Base-by-base conservation (phyloP, 2,888 invertebrate genomes). In the Opisthograptis luteolata region DNA sequence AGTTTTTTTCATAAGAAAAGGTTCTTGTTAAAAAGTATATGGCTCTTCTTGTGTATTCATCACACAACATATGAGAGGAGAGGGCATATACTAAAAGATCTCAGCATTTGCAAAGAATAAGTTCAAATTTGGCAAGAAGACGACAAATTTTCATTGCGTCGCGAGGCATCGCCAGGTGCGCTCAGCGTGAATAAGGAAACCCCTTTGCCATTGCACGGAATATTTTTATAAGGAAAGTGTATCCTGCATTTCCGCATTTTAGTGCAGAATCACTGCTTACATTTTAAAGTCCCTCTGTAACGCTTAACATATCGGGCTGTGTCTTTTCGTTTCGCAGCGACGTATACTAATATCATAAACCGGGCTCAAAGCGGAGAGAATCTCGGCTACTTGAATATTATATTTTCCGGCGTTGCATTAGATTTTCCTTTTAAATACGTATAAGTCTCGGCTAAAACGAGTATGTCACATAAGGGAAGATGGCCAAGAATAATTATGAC, bases 131-230 rank as follows among this genome's bases (percentile, higher is more conserved):
- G 80, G 78, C 76, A 75, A 77, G 77, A 70, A 73, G 76, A 78
- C 79, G 80, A 82, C 81, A 82, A 79, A 84, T 86, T 84, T 79
- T 83, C 82, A 80, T 83, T 78, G 81, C 80, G 78, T 68, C 69
- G 66, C 60, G 60, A 66, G 66, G 62, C 60, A 27, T 42, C 37
- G 50, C 51, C 84, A 84, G 83, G 84, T 83, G 84, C 70, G 70
- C 79, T 59, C 55, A 68, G 68, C 70, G 74, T 76, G 79, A 81
- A 82, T 84, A 81, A 81, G 75, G 81, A 76, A 78, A 76, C 65
- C 71, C 67, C 62, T 64, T 61, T 68, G 63, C 67, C 66, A 68
- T 70, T 70, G 65, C 71, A 60, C 50, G 60, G 71, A 79, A 84
- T 82, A 83, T 83, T 82, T 83, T 80, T 79, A 76, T 75, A 79